phyloP scores from a whole-genome alignment of 2,797 vertebrate genomes.

The Ceyx erithaca region DNA sequence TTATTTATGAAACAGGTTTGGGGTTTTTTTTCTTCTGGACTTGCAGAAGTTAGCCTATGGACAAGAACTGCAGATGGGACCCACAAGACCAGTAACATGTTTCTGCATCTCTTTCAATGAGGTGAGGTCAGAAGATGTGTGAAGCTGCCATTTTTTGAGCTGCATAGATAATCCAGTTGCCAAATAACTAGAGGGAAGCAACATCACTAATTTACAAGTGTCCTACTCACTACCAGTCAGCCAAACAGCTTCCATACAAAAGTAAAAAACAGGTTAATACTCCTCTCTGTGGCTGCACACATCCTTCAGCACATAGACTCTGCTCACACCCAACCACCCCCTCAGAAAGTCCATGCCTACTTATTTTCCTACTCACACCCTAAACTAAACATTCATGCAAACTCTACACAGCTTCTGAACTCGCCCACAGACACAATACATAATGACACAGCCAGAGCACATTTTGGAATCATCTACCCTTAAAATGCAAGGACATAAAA shows the following conservation, averaged over 20 bases:
- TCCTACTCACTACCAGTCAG: constrained; percentile 28
- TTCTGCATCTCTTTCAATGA: background rate
- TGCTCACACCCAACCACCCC: constrained; percentile 70
- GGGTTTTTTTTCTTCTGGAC: background rate
- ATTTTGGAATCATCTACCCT: background rate
- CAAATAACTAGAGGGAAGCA: constrained; percentile 41
- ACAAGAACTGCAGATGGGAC: background rate
- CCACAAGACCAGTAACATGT: background rate
- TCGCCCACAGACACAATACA: constrained; percentile 5
- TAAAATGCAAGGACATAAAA: background rate
- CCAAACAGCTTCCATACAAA: constrained; percentile 49
- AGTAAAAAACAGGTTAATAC: constrained; percentile 34
- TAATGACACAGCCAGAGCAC: background rate
- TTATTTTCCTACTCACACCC: constrained; percentile 69
- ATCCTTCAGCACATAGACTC: constrained; percentile 48
- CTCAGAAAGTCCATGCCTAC: constrained; percentile 50
- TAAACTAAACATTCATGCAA: constrained; percentile 32
- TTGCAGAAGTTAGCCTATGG: background rate
- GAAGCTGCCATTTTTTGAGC: background rate
- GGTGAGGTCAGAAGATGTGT: too few relatives aligned
- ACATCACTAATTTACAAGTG: constrained; percentile 33
- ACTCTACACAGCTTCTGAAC: constrained; percentile 19
- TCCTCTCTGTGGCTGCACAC: constrained; percentile 39
- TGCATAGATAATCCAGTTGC: background rate
- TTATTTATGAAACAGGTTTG: background rate